A percentile compares a stretch with the other conserved stretches of the same genome.
These are phyloP conservation scores for Laticauda laticaudata DNA, from an alignment of 2,113 vertebrate species.

Conservation along the genomic window DNA sequence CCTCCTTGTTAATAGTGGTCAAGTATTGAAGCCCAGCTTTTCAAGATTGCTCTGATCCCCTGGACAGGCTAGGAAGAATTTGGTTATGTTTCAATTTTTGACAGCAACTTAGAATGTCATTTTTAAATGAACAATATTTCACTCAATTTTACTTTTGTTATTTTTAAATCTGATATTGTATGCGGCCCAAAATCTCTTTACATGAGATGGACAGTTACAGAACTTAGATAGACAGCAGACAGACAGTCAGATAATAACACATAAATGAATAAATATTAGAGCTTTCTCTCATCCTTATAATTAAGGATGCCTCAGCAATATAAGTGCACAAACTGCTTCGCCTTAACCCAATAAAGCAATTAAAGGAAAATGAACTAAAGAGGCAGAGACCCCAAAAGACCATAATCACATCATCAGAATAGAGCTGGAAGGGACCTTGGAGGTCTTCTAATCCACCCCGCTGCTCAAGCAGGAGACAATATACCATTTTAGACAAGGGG, in stretches of 20 bases:
- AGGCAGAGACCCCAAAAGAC: neutral
- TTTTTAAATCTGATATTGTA: neutral
- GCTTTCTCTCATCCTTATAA: neutral
- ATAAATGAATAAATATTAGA: neutral
- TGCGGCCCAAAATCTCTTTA: neutral
- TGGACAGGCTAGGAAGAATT: neutral
- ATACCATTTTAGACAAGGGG: too few relatives aligned
- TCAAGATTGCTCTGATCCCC: neutral
- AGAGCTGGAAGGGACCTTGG: neutral
- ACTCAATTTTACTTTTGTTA: neutral
- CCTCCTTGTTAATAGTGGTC: neutral
- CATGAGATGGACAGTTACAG: neutral
- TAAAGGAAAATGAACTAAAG: neutral
- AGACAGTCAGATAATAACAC: neutral
- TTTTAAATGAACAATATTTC: neutral
- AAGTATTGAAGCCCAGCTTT: neutral
- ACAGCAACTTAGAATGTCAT: neutral
- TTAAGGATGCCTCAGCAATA: neutral
- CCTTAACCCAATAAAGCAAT: neutral
- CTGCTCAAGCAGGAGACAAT: neutral
- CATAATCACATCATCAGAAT: neutral
- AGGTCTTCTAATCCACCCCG: neutral
- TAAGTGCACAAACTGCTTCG: neutral
- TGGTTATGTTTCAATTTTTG: neutral
- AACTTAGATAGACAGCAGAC: neutral